Base-by-base conservation (phyloP, 2,888 invertebrate genomes). In the Athrips mouffetella region DNA sequence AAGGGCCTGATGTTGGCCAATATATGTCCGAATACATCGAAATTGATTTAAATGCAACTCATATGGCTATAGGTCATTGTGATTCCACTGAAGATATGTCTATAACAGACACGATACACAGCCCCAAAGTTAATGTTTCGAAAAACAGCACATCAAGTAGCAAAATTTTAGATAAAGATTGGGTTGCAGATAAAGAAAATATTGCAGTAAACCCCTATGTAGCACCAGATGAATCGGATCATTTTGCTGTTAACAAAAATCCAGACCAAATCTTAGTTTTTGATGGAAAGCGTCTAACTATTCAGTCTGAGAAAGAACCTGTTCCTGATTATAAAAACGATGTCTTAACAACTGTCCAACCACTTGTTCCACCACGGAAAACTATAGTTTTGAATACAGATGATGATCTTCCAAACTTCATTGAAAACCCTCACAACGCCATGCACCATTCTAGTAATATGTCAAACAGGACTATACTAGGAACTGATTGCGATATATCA, bases 101-200 rank as follows among this genome's bases (percentile, higher is more conserved):
- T 0, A 80, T 86, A 27, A 86, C 86, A 1, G 81, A 84, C 21
- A 79, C 76, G 0, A 64, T 87, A 11, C 66, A 59, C 1, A 74
- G 70, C 51, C 77, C 80, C 0, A 75, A 80, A 58, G 77, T 82
- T 52, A 70, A 73, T n/a, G 56, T 73, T 0, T 65, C 71, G 6
- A 75, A 66, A 56, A 51, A 46, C 23, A 47, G 33, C 27, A 61
- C 63, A 1, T 41, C 50, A 30, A 15, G 8, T 31, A 63, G 68
- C 13, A 73, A 65, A 49, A 20, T 50, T 11, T 25, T 52, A 0
- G 58, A 60, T 25, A 60, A 65, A 15, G 76, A 82, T 55, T 82
- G 77, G 76, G 60, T 61, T 1, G 61, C 62, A 1, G 85, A 86
- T 55, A 88, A 88, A 61, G 87, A 88, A 50, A 88, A 88, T 62